A percentile compares a stretch with the other conserved stretches of the same genome.
phyloP scores from a whole-genome alignment of 1,140 invertebrate species.

The Glomeris maerens region DNA sequence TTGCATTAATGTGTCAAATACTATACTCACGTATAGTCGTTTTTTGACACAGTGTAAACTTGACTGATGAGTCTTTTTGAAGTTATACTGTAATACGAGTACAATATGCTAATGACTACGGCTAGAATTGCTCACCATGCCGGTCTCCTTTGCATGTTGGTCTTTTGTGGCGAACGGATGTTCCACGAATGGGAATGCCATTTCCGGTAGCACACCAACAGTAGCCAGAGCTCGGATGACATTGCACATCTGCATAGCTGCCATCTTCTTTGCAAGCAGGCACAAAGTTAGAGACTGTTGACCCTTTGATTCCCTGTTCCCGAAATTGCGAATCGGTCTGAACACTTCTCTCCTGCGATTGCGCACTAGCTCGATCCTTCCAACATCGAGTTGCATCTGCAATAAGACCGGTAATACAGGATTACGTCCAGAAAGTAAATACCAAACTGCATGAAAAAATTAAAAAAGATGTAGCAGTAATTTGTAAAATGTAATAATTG shows the following conservation, averaged over 20 bases:
- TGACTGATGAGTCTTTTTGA: too few relatives aligned
- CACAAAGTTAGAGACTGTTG: constrained; percentile 13
- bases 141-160: constrained; percentile 44
- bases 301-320: background rate
- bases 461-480: too few relatives aligned
- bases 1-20: too few relatives aligned
- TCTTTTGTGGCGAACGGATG: constrained; percentile 46
- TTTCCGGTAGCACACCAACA: constrained; percentile 71
- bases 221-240: constrained; percentile 54
- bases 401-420: too few relatives aligned
- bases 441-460: too few relatives aligned
- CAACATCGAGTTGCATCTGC: background rate
- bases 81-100: too few relatives aligned
- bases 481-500: too few relatives aligned
- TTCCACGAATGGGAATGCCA: constrained; percentile 60
- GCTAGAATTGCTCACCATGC: too few relatives aligned
- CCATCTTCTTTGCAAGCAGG: constrained; percentile 65
- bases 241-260: constrained; percentile 66
- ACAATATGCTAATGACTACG: too few relatives aligned
- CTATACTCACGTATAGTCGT: too few relatives aligned
- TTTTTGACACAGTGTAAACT: too few relatives aligned
- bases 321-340: background rate
- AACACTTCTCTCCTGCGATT: background rate
- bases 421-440: too few relatives aligned
- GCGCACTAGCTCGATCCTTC: background rate